Base-by-base conservation (phyloP, 2,888 invertebrate species). In the Lasioglossum figueresi region DNA sequence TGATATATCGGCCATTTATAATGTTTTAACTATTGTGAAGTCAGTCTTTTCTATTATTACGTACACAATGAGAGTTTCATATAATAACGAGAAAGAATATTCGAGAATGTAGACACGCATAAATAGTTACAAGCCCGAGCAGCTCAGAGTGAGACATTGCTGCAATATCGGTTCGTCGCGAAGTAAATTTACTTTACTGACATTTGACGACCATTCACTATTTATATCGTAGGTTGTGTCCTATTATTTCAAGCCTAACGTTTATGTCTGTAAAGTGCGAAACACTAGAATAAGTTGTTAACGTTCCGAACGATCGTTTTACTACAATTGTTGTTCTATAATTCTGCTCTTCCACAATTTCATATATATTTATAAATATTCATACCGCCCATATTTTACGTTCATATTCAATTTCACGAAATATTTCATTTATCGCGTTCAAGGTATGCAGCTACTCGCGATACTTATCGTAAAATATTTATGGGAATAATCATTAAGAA, bases 151-250 rank as follows among this genome's bases (percentile, higher is more conserved):
- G n/a, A 37, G 40, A 70, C 70, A 70, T 40, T 40, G 70, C 70
- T 45, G 45, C 72, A 40, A 40, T 45, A 72, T 45, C 45, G 43
- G 72, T 16, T 72, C 45, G 72, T 45, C 72, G 72, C 16, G 72
- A 43, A 43, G 27, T 40, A 27, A 72, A 72, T 72, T 45, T 72
- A 40, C 40, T 70, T 70, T 70, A 37, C 37, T 70, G 70, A 70
- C 70, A 70, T 70, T 70, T 70, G 70, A 70, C 70, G 34, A 40
- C 40, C 37, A 37, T 70, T 70, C 70, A 70, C 70, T 70, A 70
- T 40, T 70, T 70, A 70, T 70, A 70, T 40, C 70, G 37, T 23
- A 23, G n/a, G 37, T 70, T n/a, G 40, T 37, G 40, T 70, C n/a
- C n/a, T 70, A 23, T 70, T 70, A 40, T 40, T n/a, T 40, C 40